These are phyloP conservation scores for Drosophila acutilabella DNA, from an alignment of 2,888 invertebrate genomes.

Conservation along the genomic window DNA sequence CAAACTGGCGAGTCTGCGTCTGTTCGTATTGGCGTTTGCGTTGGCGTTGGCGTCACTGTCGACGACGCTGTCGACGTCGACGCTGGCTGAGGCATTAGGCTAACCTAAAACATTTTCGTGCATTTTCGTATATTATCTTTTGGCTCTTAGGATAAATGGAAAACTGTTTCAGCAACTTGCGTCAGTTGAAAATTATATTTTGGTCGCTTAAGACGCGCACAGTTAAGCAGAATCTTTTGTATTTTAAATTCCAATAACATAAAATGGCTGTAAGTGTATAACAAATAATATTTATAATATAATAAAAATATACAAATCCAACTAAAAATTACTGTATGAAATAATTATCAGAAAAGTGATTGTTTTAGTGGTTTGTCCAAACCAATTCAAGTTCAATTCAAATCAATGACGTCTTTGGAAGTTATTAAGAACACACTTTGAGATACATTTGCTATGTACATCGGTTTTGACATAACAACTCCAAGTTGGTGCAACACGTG, in stretches of 20 bases:
- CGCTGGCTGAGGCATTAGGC: conserved; percentile 59
- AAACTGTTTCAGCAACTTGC: conserved; percentile 77
- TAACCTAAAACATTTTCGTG: conserved; percentile 69
- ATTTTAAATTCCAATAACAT: conserved; percentile 42
- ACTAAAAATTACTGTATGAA: not conserved
- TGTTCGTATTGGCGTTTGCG: conserved; percentile 7
- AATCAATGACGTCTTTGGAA: too few species aligned
- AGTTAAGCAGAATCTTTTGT: conserved; percentile 33
- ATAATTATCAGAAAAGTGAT: not conserved
- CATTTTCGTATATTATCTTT: conserved; percentile 66
- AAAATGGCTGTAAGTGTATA: conserved; percentile 82
- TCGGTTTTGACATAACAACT: too few species aligned
- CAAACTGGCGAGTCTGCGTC: conserved; percentile 30
- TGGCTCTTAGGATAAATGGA: conserved; percentile 80
- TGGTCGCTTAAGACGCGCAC: conserved; percentile 77
- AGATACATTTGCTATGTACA: too few species aligned
- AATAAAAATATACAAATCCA: not conserved
- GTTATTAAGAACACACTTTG: too few species aligned
- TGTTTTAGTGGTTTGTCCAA: too few species aligned
- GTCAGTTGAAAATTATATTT: conserved; percentile 82
- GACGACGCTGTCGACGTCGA: conserved; percentile 6
- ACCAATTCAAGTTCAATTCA: too few species aligned
- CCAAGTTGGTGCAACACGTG: too few species aligned
- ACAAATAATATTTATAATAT: conserved; percentile 2
- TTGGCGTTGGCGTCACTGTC: conserved; percentile 35